Base-by-base conservation (phyloP, 2,113 vertebrate species). In the Azemiops feae region DNA sequence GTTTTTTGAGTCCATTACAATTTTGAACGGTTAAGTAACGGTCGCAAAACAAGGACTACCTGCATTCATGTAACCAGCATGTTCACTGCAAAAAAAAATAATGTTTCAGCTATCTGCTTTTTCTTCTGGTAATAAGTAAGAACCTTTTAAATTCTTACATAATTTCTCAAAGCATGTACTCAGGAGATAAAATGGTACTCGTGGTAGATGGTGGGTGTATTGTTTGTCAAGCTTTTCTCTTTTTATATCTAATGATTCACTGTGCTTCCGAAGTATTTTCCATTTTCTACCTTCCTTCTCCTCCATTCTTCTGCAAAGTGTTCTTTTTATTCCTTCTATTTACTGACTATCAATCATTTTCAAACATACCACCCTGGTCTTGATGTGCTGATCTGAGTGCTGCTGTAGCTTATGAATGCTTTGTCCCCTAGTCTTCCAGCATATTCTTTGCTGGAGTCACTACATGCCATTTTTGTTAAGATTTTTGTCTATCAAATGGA, bases 161-260 rank as follows among this genome's bases (percentile, higher is more conserved):
- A 93, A 89, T 87, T 69, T 86, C 52, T 74, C 50, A 74, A 92
- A 22, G 58, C 18, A 22, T 57, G 30, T 39, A 85, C 25, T 47
- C n/a, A 50, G 64, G 39, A 92, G 43, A 81, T 45, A 92, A 69
- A 86, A 90, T 87, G 57, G 52, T 47, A 53, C 34, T 87, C 30
- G 57, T 81, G 85, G 90, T 64, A 87, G 58, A 94, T 89, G 30
- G 91, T 87, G 88, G 89, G 89, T 52, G 89, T 74, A 90, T 58
- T 85, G 74, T 94, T 92, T 90, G 88, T 50, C 50, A 92, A 64
- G 55, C 91, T 90, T 89, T 94, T 90, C 55, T 64, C 69, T 86
- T 50, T 89, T 74, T 92, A 69, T 60, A 34, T 54, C 60, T n/a
- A 85, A 39, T 93, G 93, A 93, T 87, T 91, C 93, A 93, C 60